These are phyloP conservation scores for Anthoscopus minutus DNA, from an alignment of 2,113 vertebrate species.

Conservation along the genomic window DNA sequence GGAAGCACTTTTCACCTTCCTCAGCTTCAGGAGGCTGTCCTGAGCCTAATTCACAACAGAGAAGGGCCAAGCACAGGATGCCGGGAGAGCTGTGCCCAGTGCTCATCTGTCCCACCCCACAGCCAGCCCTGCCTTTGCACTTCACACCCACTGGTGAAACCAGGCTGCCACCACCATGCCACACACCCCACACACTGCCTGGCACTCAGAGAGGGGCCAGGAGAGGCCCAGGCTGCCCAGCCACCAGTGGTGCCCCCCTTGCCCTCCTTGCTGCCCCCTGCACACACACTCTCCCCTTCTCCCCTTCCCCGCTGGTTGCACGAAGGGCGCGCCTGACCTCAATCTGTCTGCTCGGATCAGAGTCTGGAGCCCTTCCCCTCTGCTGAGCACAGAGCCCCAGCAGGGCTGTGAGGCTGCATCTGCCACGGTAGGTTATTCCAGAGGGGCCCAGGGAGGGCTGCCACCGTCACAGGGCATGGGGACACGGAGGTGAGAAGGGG, in stretches of 20 bases:
- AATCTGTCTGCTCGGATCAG: constrained; percentile 65
- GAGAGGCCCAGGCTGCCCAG: fast-evolving
- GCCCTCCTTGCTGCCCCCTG: fast-evolving
- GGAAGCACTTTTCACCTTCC: not conserved
- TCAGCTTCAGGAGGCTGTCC: fast-evolving
- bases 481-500: not conserved
- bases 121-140: not conserved
- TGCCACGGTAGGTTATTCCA: not conserved
- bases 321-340: constrained; percentile 35
- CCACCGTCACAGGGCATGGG: not conserved
- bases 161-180: fast-evolving
- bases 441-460: not conserved
- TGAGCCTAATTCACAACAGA: not conserved
- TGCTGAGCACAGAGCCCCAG: not conserved
- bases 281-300: not conserved
- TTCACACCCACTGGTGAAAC: fast-evolving
- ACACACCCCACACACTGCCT: fast-evolving
- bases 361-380: not conserved
- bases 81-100: fast-evolving
- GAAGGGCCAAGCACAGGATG: not conserved
- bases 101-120: fast-evolving
- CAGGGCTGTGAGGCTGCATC: not conserved
- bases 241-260: not conserved
- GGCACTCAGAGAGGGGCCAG: not conserved
- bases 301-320: not conserved